phyloP scores from a whole-genome alignment of 1,140 invertebrate genomes.

The Brachionus koreanus region DNA sequence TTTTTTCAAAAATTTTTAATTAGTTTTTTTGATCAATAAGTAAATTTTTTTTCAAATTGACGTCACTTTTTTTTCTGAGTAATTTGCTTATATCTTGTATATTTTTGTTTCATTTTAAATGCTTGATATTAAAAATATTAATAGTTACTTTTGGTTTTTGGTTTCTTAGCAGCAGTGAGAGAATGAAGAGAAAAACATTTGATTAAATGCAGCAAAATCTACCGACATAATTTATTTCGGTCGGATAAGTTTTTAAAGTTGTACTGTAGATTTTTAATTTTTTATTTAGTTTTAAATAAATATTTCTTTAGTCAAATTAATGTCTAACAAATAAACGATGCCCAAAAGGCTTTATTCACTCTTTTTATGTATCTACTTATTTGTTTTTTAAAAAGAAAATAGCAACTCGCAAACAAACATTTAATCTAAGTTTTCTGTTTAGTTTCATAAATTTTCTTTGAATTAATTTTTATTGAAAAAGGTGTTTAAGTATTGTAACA shows the following conservation, averaged over 20 bases:
- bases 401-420: not conserved
- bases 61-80: not conserved
- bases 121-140: conserved; percentile 3
- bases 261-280: not conserved
- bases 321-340: not conserved
- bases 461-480: not conserved
- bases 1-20: not conserved
- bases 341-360: not conserved
- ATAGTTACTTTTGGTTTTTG: not conserved
- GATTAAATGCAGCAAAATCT: not conserved
- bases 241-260: not conserved
- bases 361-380: not conserved
- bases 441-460: not conserved
- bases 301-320: not conserved
- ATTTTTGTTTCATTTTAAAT: not conserved
- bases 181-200: not conserved
- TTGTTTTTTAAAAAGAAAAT: not conserved
- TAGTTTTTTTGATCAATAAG: not conserved
- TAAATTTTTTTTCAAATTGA: not conserved
- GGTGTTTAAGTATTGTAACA: not conserved
- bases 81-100: not conserved
- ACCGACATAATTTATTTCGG: not conserved
- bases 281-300: not conserved
- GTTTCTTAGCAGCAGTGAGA: not conserved
- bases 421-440: not conserved